These are phyloP conservation scores for Liolophura sinensis DNA, from an alignment of 1,140 invertebrate species.

Conservation along the genomic window DNA sequence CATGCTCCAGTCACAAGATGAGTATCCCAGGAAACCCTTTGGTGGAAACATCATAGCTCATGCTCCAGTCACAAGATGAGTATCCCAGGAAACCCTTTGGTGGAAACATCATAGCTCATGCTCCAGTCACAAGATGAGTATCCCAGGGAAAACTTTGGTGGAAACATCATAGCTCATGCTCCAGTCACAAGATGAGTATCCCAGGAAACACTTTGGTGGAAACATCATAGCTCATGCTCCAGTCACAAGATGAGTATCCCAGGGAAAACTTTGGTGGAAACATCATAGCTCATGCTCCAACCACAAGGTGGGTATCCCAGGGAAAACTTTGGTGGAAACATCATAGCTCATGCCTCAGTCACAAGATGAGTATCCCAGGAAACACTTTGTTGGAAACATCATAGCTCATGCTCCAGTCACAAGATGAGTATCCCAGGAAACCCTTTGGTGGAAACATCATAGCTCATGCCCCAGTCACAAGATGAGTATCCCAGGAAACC, in stretches of 20 bases:
- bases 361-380: no score
- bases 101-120: no score
- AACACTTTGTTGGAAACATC: constrained; percentile 98
- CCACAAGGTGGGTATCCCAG: constrained; percentile 70
- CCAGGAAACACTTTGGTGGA: not conserved
- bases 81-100: not conserved
- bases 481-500: constrained; percentile 99
- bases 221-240: no score
- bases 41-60: constrained; percentile 99
- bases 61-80: constrained; percentile 87
- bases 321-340: no score
- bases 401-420: constrained; percentile 98
- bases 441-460: no score
- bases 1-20: no score
- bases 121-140: no score
- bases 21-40: constrained; percentile 98
- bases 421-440: constrained; percentile 58
- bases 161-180: constrained; percentile 97
- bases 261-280: constrained; percentile 99
- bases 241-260: no score
- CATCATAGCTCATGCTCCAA: constrained; percentile 97
- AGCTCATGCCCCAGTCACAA: no score
- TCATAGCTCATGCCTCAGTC: no score
- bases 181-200: constrained; percentile 82
- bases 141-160: constrained; percentile 98